Conservation (phyloP, 2,888 invertebrate genomes). For the Agonopterix heracliana region DNA sequence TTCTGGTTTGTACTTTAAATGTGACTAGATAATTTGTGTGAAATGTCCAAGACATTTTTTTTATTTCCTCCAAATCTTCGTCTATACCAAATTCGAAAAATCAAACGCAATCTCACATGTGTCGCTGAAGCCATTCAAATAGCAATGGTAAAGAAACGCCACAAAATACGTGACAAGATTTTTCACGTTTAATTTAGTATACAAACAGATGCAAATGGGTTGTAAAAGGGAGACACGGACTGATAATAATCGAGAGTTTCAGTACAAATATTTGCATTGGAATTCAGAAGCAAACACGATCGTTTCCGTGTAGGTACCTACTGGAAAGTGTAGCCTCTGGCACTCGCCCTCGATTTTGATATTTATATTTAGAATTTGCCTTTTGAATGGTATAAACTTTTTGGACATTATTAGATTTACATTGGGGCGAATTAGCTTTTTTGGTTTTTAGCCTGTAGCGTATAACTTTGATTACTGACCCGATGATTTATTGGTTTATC, state of each 20-base stretch:
- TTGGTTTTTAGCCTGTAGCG: background rate
- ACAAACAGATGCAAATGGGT: constrained; percentile 24
- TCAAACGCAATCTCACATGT: constrained; percentile 2
- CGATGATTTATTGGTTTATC: background rate
- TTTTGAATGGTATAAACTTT: constrained; percentile 1
- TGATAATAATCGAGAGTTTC: constrained; percentile 31
- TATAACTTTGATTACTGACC: background rate
- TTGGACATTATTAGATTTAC: background rate
- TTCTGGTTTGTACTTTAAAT: too few species aligned
- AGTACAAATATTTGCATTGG: constrained; percentile 39
- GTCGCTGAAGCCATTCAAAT: constrained; percentile 1
- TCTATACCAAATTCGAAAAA: background rate
- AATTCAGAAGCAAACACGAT: constrained; percentile 43
- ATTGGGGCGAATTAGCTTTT: background rate
- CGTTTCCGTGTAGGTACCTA: constrained; percentile 16
- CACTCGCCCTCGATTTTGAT: constrained; percentile 27
- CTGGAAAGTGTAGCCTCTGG: constrained; percentile 24
- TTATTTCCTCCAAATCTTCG: too few species aligned
- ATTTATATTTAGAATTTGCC: constrained; percentile 21
- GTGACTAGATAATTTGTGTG: too few species aligned
- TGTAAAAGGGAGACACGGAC: constrained; percentile 18
- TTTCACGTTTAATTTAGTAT: constrained; percentile 12
- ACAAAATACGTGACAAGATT: constrained; percentile 10
- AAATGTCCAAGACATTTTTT: too few species aligned
- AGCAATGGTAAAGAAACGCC: constrained; percentile 9